phyloP scores from a whole-genome alignment of 2,113 vertebrate genomes.

The Perccottus glenii region DNA sequence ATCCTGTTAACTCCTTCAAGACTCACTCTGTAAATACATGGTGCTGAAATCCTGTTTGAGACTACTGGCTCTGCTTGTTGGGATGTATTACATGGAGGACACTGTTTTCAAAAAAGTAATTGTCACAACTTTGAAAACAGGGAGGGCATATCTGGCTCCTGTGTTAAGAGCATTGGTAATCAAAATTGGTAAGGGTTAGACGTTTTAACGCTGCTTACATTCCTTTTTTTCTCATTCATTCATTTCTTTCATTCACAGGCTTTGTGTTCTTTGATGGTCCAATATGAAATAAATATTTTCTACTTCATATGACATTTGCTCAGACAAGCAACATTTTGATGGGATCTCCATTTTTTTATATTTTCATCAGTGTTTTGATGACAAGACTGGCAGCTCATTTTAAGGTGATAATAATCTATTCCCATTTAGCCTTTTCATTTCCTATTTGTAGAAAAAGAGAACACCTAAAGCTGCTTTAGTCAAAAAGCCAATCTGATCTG shows the following conservation, averaged over 20 bases:
- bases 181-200: too few relatives aligned
- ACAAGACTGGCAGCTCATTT: neutral
- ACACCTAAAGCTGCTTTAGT: neutral
- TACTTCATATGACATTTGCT: neutral
- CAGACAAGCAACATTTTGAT: neutral
- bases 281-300: too few relatives aligned
- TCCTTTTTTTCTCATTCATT: too few relatives aligned
- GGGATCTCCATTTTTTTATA: neutral
- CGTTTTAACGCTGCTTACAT: too few relatives aligned
- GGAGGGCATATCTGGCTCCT: neutral
- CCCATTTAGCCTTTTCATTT: slow-evolving; percentile 1
- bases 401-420: neutral
- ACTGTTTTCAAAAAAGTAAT: slow-evolving; percentile 52
- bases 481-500: neutral
- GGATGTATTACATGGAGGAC: slow-evolving; percentile 52
- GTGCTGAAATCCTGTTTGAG: slow-evolving; percentile 37
- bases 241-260: too few relatives aligned
- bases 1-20: slow-evolving; percentile 60
- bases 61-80: slow-evolving; percentile 48
- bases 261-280: too few relatives aligned
- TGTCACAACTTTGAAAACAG: slow-evolving; percentile 11
- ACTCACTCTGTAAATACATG: slow-evolving; percentile 51
- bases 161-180: neutral
- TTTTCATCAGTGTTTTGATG: neutral
- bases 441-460: neutral